Conservation (phyloP, 2,888 invertebrate species). For the Calameuta pallipes region DNA sequence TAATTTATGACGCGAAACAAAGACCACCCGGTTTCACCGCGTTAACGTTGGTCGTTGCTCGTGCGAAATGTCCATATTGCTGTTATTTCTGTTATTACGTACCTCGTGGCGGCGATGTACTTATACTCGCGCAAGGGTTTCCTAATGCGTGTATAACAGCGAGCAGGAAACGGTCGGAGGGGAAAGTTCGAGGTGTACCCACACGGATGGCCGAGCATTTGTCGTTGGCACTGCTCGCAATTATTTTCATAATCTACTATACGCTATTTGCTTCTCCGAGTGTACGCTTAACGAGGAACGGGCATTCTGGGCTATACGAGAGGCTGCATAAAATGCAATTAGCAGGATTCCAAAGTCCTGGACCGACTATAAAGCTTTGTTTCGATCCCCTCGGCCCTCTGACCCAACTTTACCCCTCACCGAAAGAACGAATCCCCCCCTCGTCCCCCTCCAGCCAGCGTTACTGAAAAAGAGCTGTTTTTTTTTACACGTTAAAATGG, state of each 20-base stretch:
- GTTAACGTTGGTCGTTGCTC: neutral
- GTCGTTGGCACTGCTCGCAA: slow-evolving; percentile 12
- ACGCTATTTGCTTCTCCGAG: slow-evolving; percentile 8
- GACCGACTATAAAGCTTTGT: neutral
- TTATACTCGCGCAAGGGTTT: no score
- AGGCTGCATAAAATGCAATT: slow-evolving; percentile 31
- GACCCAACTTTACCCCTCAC: no score
- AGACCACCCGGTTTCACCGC: slow-evolving; percentile 3
- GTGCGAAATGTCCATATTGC: neutral
- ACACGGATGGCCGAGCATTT: no score
- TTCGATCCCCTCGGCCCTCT: no score
- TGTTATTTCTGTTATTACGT: neutral
- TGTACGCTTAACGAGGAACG: slow-evolving; percentile 2
- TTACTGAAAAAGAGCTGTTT: no score
- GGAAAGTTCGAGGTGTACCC: no score
- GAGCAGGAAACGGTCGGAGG: no score
- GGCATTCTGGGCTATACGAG: slow-evolving; percentile 17
- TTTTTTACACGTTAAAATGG: no score
- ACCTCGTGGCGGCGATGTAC: no score
- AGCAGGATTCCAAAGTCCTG: slow-evolving; percentile 26
- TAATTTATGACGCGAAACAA: slow-evolving; percentile 35
- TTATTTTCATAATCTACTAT: slow-evolving; percentile 24
- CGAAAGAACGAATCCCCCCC: no score
- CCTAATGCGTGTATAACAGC: no score
- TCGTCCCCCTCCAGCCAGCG: no score